These are phyloP conservation scores for Malurus splendens DNA, from an alignment of 2,797 vertebrate species.

Conservation along the genomic window DNA sequence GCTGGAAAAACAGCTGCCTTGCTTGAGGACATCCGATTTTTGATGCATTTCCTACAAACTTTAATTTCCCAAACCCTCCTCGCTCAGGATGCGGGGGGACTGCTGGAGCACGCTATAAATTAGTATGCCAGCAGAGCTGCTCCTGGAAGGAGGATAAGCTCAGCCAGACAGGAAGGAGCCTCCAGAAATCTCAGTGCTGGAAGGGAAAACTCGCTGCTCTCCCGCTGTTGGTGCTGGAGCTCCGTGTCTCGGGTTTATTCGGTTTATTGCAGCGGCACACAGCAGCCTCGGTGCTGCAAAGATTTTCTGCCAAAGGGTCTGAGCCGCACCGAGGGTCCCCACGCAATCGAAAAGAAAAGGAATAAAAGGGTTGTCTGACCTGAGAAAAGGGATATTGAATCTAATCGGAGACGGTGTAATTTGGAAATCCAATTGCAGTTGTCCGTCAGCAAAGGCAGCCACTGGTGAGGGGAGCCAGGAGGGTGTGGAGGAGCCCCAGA, in stretches of 20 bases:
- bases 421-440: slow-evolving; percentile 35
- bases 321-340: not conserved
- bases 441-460: not conserved
- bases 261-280: slow-evolving; percentile 2
- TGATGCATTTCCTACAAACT: slow-evolving; percentile 26
- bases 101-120: not conserved
- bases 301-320: slow-evolving; percentile 34
- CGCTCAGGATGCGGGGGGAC: not conserved
- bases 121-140: slow-evolving; percentile 23
- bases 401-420: not conserved
- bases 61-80: slow-evolving; percentile 34
- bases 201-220: not conserved
- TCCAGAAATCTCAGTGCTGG: slow-evolving; percentile 17
- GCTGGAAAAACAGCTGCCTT: slow-evolving; percentile 29
- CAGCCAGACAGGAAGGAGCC: slow-evolving; percentile 34
- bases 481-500: not conserved
- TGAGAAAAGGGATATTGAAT: slow-evolving; percentile 23
- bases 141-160: slow-evolving; percentile 18
- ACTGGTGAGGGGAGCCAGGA: not conserved
- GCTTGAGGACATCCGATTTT: slow-evolving; percentile 29
- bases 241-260: not conserved
- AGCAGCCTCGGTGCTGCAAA: not conserved
- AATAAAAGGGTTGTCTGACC: slow-evolving; percentile 24
- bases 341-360: slow-evolving; percentile 9
- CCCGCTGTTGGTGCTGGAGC: not conserved